phyloP scores from a whole-genome alignment of 2,888 invertebrate genomes.

The Apoda limacodes region DNA sequence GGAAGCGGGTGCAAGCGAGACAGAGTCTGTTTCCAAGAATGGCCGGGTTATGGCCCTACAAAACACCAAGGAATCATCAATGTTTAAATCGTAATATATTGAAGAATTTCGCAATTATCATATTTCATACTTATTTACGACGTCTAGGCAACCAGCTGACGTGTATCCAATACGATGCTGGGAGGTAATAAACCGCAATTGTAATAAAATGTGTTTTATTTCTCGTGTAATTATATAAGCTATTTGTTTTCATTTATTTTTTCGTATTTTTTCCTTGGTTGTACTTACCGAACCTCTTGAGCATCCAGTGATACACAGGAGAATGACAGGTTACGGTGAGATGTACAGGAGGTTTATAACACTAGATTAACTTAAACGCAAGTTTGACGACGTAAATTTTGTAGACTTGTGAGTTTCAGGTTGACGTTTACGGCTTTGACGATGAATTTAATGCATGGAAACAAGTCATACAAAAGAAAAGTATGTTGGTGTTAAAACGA shows the following conservation, averaged over 20 bases:
- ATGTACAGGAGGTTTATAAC: slow-evolving; percentile 8
- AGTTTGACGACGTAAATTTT: slow-evolving; percentile 15
- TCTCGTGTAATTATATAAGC: slow-evolving; percentile 53
- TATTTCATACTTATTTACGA: slow-evolving; percentile 69
- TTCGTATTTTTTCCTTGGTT: slow-evolving; percentile 19
- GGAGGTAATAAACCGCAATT: slow-evolving; percentile 48
- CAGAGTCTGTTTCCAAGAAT: slow-evolving; percentile 43
- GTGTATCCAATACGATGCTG: slow-evolving; percentile 53
- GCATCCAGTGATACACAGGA: too few relatives aligned
- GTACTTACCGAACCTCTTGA: too few relatives aligned
- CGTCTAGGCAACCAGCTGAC: slow-evolving; percentile 59
- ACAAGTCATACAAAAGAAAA: slow-evolving; percentile 22
- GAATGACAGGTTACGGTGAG: slow-evolving; percentile 10
- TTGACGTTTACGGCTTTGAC: slow-evolving; percentile 27
- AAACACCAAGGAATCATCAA: slow-evolving; percentile 67
- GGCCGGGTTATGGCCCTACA: slow-evolving; percentile 56
- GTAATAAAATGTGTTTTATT: slow-evolving; percentile 59
- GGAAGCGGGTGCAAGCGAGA: slow-evolving; percentile 16
- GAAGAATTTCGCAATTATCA: slow-evolving; percentile 70
- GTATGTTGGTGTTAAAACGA: slow-evolving; percentile 31
- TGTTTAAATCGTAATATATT: slow-evolving; percentile 69
- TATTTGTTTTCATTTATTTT: slow-evolving; percentile 42
- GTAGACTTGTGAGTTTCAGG: slow-evolving; percentile 17
- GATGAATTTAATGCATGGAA: slow-evolving; percentile 28
- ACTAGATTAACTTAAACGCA: slow-evolving; percentile 19